phyloP scores from a whole-genome alignment of 1,140 invertebrate species.

The Lerema accius region DNA sequence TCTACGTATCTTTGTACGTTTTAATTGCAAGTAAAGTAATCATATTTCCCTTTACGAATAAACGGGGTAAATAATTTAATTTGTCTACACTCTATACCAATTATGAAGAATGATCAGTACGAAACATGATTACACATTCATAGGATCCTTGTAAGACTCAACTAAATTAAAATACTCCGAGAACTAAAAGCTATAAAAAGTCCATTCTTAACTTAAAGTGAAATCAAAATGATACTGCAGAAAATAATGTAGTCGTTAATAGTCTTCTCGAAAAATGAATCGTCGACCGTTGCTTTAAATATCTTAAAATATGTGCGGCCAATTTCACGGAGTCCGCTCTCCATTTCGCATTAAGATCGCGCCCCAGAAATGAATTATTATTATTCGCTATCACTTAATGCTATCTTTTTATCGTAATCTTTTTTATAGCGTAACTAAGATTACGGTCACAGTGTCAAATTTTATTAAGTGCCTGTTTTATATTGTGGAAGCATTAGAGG shows the following conservation, averaged over 20 bases:
- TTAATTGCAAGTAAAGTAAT: too few relatives aligned
- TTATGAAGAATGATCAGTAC: too few relatives aligned
- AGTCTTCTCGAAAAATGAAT: constrained; percentile 43
- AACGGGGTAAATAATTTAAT: too few relatives aligned
- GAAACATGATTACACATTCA: constrained; percentile 14
- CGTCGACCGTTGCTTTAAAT: constrained; percentile 53
- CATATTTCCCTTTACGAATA: too few relatives aligned
- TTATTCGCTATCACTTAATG: constrained; percentile 32
- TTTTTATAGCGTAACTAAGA: constrained; percentile 10
- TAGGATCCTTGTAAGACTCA: neutral
- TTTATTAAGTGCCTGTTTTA: neutral
- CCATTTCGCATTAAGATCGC: constrained; percentile 41
- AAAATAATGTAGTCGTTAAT: constrained; percentile 39
- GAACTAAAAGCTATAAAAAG: constrained; percentile 10
- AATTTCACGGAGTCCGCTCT: constrained; percentile 66
- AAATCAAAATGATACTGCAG: constrained; percentile 14
- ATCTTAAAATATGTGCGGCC: constrained; percentile 73
- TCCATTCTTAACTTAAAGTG: constrained; percentile 3
- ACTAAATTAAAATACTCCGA: neutral
- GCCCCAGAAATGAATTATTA: constrained; percentile 58
- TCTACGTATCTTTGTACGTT: constrained; percentile 41
- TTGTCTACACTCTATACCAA: too few relatives aligned
- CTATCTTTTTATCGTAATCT: constrained; percentile 39
- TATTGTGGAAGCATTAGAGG: neutral
- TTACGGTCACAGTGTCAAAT: neutral